Evolutionary conservation across 2,888 invertebrate genomes (phyloP), one percentile per base, ranked within the genome.

Genomic region (Lasius fuliginosus): DNA sequence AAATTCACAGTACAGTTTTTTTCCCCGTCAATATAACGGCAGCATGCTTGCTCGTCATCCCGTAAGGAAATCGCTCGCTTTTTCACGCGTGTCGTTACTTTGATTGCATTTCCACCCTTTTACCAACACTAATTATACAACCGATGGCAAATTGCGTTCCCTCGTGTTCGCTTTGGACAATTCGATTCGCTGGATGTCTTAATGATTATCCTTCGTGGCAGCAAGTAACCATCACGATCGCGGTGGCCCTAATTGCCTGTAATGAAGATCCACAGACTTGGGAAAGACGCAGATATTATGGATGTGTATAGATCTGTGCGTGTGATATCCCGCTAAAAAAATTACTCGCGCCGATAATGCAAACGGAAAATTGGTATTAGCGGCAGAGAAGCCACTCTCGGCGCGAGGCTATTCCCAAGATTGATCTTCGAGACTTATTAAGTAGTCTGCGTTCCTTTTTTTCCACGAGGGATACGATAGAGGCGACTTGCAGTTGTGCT

Each of bases 231-330:
- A 53, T 75, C 71, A 76, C 81, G 81, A 46, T 73, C 83, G 69
- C 84, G 68, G 84, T 85, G 82, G 75, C 82, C 85, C 88, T 89
- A 89, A 89, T 89, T 85, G 62, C 86, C 67, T 76, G 67, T 88
- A 87, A 89, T 86, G 83, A 79, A 84, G 83, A 81, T 87, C 42
- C 88, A 79, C 86, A 75, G 81, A 84, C 69, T 15, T 15, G 65
- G 74, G 46, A 79, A 77, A 75, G 49, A 88, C 85, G 82, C 75
- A 5, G 76, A n/a, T 40, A 84, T 85, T 73, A 83, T 81, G 82
- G 68, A 76, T 77, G 60, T 67, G 56, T 65, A 53, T 46, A 65
- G 71, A 68, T 69, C 65, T n/a, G 2, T 53, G 79, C 73, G 71
- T 71, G 79, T 60, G 11, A 12, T 33, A 18, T 79, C 1, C 3